Conservation (phyloP, 2,797 vertebrate species). For the Anas capensis region DNA sequence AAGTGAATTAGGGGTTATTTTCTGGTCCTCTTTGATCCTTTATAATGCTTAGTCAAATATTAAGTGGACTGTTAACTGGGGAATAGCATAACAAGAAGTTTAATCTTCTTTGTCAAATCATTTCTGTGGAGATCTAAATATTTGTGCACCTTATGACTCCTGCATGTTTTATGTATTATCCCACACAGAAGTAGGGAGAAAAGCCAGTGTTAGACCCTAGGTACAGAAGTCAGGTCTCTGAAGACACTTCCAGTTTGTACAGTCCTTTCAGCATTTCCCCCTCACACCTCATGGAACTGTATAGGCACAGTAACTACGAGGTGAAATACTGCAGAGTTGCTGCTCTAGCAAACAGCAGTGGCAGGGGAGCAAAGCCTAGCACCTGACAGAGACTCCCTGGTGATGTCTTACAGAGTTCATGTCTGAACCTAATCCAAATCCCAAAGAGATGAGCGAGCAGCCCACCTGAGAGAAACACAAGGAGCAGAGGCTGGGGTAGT, state of each 20-base stretch:
- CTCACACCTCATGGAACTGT: background rate
- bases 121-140: background rate
- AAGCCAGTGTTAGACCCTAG: background rate
- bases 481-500: background rate
- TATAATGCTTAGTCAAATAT: slow-evolving; percentile 26
- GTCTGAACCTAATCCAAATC: background rate
- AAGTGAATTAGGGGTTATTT: slow-evolving; percentile 12
- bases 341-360: background rate
- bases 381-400: background rate
- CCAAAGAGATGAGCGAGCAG: background rate
- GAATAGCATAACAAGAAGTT: background rate
- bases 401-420: background rate
- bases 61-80: slow-evolving; percentile 20
- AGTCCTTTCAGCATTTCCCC: background rate
- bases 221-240: background rate
- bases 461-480: background rate
- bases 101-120: slow-evolving; percentile 36
- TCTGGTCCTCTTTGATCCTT: slow-evolving; percentile 34
- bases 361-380: background rate
- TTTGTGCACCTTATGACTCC: slow-evolving; percentile 16
- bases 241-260: too few relatives aligned
- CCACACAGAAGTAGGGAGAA: background rate
- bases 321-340: background rate
- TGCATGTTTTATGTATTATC: slow-evolving; percentile 1
- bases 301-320: background rate